Base-by-base conservation (phyloP, 2,888 invertebrate genomes). In the Acrobasis consociella region DNA sequence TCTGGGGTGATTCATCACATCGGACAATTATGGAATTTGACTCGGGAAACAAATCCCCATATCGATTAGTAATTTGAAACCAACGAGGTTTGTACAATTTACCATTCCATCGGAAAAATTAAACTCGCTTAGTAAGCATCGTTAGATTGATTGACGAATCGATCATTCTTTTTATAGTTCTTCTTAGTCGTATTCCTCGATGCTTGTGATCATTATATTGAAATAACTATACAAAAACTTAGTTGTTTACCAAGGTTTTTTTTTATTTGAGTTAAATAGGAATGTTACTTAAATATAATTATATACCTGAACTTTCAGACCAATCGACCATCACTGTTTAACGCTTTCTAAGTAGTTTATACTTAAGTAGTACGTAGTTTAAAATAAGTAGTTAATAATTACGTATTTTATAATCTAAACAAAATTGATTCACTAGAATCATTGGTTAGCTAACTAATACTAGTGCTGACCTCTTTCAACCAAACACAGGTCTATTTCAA, bases 31-130 rank as follows among this genome's bases (percentile, higher is more conserved):
- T 84, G 79, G 81, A 82, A 82, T 87, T 83, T 77, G 78, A 77
- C 85, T 83, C 74, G 75, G 72, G 83, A 84, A 89, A 87, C 90
- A 83, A 88, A 87, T 87, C 82, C 83, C 78, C 77, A 77, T 82
- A 83, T 89, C 87, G 86, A 87, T 87, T 87, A 84, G 90, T 87
- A 90, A 91, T 83, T 79, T 76, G 88, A 91, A 81, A 85, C 80
- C 78, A 69, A 76, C 68, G 73, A 74, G 11, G 73, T 78, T 81
- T 78, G 79, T 76, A 74, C 69, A 72, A 71, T 73, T 78, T 77
- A 56, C 38, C 60, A 60, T 51, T 60, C 39, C 42, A 39, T 42
- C 16, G 56, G 56, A 56, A 56, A 56, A 56, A 56, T 56, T 56
- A 22, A 42, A 46, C 42, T 53, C 31, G 53, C 56, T 42, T 42